These are phyloP conservation scores for Apamea monoglypha DNA, from an alignment of 2,888 invertebrate genomes.

Conservation along the genomic window DNA sequence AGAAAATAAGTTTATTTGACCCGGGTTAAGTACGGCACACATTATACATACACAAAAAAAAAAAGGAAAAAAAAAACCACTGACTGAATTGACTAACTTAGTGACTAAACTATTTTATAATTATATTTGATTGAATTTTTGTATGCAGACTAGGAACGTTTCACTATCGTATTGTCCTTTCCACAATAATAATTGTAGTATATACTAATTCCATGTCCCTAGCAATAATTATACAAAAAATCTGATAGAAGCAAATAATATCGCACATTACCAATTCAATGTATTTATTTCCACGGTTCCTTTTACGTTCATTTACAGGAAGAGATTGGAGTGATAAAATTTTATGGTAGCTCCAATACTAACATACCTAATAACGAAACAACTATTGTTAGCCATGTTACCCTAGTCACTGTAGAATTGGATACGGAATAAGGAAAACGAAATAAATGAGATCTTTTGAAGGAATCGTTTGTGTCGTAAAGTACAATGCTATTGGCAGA, in stretches of 20 bases:
- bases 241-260: not conserved
- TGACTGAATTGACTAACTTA: too few species aligned
- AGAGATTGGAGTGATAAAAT: slow-evolving; percentile 24
- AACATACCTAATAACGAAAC: slow-evolving; percentile 1
- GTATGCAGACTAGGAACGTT: not conserved
- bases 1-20: too few species aligned
- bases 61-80: too few species aligned
- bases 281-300: slow-evolving; percentile 3
- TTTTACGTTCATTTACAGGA: slow-evolving; percentile 16
- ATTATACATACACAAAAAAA: too few species aligned
- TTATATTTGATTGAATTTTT: not conserved
- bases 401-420: not conserved
- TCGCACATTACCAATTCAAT: not conserved
- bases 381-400: slow-evolving; percentile 8
- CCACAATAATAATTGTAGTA: too few species aligned
- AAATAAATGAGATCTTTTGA: slow-evolving; percentile 22
- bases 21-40: too few species aligned
- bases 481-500: slow-evolving; percentile 4
- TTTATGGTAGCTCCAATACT: slow-evolving; percentile 28
- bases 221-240: not conserved
- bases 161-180: not conserved
- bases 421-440: slow-evolving; percentile 29
- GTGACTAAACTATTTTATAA: too few species aligned
- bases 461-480: slow-evolving; percentile 17
- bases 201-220: not conserved